phyloP scores from a whole-genome alignment of 2,797 vertebrate species.

The Sciurus carolinensis region DNA sequence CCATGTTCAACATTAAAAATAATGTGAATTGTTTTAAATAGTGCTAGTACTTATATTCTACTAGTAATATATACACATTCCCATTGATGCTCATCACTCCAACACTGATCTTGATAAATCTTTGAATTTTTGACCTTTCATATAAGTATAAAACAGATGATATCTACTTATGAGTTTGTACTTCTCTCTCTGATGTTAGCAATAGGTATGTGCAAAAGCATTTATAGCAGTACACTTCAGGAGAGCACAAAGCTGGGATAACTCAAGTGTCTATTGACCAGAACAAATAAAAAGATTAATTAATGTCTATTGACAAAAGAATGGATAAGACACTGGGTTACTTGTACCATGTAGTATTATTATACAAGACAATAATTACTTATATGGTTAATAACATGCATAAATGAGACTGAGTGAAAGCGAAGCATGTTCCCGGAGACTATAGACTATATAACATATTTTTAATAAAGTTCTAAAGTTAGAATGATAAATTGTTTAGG shows the following conservation, averaged over 20 bases:
- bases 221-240: background rate
- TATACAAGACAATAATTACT: background rate
- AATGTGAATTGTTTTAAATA: background rate
- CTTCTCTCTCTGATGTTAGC: background rate
- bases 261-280: background rate
- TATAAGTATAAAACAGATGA: background rate
- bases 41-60: background rate
- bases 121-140: constrained; percentile 25
- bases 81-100: background rate
- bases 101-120: background rate
- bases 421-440: background rate
- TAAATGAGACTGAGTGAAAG: background rate
- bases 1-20: constrained; percentile 22
- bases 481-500: background rate
- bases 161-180: background rate
- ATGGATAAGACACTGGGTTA: background rate
- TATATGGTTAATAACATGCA: background rate
- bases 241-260: background rate
- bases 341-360: too few species aligned
- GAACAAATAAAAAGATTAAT: too few species aligned
- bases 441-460: background rate
- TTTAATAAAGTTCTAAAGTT: constrained; percentile 39
- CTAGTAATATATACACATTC: background rate
- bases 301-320: background rate
- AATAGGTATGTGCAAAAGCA: background rate